Conservation (phyloP, 2,888 invertebrate genomes). For the Tenodera sinensis region DNA sequence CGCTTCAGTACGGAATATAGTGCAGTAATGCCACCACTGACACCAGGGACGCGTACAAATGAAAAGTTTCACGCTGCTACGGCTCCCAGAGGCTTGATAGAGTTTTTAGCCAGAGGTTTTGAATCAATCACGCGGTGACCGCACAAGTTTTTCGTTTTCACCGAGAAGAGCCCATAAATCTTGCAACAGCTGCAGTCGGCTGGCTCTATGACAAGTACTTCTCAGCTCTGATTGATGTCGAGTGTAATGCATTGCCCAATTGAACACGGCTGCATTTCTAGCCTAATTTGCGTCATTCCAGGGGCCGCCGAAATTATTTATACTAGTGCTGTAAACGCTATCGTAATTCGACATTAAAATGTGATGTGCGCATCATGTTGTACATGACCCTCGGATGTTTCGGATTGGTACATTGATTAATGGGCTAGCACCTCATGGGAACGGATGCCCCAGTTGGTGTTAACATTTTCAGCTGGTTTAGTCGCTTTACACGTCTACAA, state of each 20-base stretch:
- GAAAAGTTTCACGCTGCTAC: not conserved
- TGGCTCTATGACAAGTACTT: not conserved
- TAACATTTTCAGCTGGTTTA: too few relatives aligned
- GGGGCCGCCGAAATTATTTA: too few relatives aligned
- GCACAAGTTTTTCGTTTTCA: not conserved
- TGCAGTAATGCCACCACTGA: not conserved
- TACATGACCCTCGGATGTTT: too few relatives aligned
- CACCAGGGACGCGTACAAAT: not conserved
- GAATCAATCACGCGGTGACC: not conserved
- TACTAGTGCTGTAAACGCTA: too few relatives aligned
- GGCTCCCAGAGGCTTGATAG: not conserved
- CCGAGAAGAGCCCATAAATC: not conserved
- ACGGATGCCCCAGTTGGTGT: too few relatives aligned
- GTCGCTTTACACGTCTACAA: too few relatives aligned
- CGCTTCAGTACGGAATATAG: not conserved
- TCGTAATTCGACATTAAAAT: too few relatives aligned
- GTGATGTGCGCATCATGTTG: too few relatives aligned
- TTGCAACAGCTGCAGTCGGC: not conserved
- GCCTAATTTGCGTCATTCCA: too few relatives aligned
- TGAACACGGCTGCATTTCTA: too few relatives aligned
- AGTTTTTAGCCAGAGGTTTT: not conserved
- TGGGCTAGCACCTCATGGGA: too few relatives aligned
- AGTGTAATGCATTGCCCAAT: not conserved
- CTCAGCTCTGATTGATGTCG: not conserved
- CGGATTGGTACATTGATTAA: too few relatives aligned